Conservation (phyloP, 2,888 invertebrate genomes). For the Fragum sueziense region DNA sequence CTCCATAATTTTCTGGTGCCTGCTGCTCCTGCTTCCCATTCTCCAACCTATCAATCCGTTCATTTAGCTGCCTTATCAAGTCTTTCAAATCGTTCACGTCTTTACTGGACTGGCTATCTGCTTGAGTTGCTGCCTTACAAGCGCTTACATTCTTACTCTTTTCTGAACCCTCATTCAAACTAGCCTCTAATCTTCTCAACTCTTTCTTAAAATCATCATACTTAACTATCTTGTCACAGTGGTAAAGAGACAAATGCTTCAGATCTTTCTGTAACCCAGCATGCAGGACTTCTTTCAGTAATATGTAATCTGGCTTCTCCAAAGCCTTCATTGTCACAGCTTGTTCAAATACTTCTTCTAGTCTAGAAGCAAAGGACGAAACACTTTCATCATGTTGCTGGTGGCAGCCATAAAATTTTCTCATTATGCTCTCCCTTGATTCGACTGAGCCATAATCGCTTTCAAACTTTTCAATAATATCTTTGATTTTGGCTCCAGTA, state of each 20-base stretch:
- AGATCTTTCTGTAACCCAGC: too few relatives aligned
- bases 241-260: too few relatives aligned
- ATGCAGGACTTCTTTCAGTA: too few relatives aligned
- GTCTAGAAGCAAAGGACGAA: neutral
- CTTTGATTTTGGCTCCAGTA: neutral
- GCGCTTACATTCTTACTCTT: too few relatives aligned
- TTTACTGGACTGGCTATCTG: neutral
- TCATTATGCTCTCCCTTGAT: neutral
- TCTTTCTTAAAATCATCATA: too few relatives aligned
- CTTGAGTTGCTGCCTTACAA: neutral
- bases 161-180: too few relatives aligned
- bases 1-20: neutral
- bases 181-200: too few relatives aligned
- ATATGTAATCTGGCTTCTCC: neutral
- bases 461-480: neutral
- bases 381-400: neutral
- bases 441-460: neutral
- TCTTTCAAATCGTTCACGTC: neutral
- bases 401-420: neutral
- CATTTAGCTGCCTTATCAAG: too few relatives aligned
- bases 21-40: too few relatives aligned
- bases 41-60: too few relatives aligned
- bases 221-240: too few relatives aligned
- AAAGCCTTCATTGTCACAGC: neutral
- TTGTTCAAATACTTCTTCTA: slow-evolving; percentile 2